Conservation (phyloP, 2,113 vertebrate species). For the Corydoras sp. region DNA sequence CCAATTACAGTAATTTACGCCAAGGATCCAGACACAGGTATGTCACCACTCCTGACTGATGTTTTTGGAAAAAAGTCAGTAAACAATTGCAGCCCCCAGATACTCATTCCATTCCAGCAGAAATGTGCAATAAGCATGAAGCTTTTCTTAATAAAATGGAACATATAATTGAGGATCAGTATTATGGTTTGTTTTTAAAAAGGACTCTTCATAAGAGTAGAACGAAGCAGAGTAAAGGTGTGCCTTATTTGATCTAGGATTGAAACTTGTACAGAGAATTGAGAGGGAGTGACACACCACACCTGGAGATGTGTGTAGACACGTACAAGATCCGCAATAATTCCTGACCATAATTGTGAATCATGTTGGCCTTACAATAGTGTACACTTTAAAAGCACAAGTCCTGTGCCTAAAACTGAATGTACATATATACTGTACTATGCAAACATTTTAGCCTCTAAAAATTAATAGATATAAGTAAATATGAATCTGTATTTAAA, state of each 20-base stretch:
- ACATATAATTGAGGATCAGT: background rate
- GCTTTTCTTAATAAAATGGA: slow-evolving; percentile 7
- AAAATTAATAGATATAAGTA: too few relatives aligned
- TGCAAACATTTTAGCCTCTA: too few relatives aligned
- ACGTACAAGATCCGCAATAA: slow-evolving; percentile 44
- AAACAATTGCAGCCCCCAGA: background rate
- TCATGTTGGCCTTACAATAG: too few relatives aligned
- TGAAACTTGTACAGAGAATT: slow-evolving; percentile 21
- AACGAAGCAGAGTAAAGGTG: slow-evolving; percentile 20
- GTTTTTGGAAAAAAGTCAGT: background rate
- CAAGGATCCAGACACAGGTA: slow-evolving; percentile 87
- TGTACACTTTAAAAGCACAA: too few relatives aligned
- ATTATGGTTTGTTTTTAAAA: background rate
- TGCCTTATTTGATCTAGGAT: slow-evolving; percentile 38
- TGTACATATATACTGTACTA: too few relatives aligned
- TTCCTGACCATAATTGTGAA: background rate
- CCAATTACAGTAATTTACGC: slow-evolving; percentile 85
- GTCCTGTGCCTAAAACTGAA: too few relatives aligned
- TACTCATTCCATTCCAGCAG: background rate
- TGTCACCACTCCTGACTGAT: background rate
- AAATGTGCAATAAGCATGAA: background rate
- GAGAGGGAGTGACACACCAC: slow-evolving; percentile 45
- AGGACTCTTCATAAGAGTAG: slow-evolving; percentile 6
- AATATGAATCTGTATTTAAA: too few relatives aligned
- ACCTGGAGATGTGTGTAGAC: slow-evolving; percentile 59